Evolutionary conservation across 2,797 vertebrate genomes (phyloP), one percentile per base, ranked within the genome.

Genomic region (Parauchenoglanis ngamensis): DNA sequence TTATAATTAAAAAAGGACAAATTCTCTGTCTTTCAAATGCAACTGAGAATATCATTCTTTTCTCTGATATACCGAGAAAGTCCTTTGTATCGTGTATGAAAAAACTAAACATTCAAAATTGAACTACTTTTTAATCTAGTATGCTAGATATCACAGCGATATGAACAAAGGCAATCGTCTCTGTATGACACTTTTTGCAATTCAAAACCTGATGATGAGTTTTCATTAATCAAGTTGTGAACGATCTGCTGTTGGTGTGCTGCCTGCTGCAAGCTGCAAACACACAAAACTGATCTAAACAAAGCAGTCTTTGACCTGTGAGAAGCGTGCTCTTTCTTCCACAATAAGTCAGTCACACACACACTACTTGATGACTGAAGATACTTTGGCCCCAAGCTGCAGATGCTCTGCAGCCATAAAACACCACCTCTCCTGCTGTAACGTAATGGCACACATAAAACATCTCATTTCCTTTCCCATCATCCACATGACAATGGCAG

Each of bases 31-130:
- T 57, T 88, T 78, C 35, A 61, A 65, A 84, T 82, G 81, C 52
- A 84, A 65, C 57, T 12, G 19, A 81, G 70, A 78, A 83, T 75
- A 67, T 87, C 11, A 67, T 28, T 70, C 13, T 5, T 61, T 86
- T 57, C 35, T 15, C 68, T 65, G 56, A 59, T 52, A 59, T 17
- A 76, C 54, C 13, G 31, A 57, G 77, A 56, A 84, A 49, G 21
- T 31, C 25, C 25, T 85, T 82, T 68, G 35, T 75, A 78, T 59
- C 21, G 56, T 81, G 57, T 81, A 86, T 78, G 80, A 91, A 91
- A 90, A 65, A 76, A 49, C 61, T 84, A 86, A 76, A 88, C 86
- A 85, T 89, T 89, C 80, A 75, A 12, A 84, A 85, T 67, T 77
- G 52, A 83, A 86, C 88, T 82, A 87, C 67, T 70, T n/a, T 65